Conservation (phyloP, 2,113 vertebrate genomes). For the Petaurus breviceps region DNA sequence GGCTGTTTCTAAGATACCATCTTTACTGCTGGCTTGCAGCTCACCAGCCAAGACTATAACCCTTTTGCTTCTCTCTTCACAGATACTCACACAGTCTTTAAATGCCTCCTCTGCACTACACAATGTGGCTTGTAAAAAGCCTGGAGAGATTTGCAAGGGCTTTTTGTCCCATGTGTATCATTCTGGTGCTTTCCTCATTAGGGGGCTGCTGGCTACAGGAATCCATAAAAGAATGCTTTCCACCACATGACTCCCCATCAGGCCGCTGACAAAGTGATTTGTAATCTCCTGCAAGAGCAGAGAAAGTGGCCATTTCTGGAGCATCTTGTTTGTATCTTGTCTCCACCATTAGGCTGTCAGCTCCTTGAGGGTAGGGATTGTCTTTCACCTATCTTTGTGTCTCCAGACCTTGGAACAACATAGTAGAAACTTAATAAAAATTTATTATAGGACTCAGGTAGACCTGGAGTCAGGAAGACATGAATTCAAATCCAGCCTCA, state of each 20-base stretch:
- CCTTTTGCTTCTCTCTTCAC: not conserved
- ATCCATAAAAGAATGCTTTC: not conserved
- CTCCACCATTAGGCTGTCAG: not conserved
- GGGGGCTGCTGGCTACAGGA: not conserved
- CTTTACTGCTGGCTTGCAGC: not conserved
- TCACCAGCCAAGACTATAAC: not conserved
- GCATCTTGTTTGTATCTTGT: not conserved
- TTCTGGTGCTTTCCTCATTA: not conserved
- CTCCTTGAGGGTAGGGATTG: not conserved
- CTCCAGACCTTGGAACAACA: not conserved
- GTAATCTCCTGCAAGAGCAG: not conserved
- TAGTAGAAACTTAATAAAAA: not conserved
- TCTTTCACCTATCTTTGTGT: not conserved
- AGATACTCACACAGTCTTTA: not conserved
- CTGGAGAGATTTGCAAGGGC: no score
- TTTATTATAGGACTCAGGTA: not conserved
- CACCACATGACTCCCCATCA: not conserved
- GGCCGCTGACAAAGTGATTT: not conserved
- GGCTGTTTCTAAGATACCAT: not conserved
- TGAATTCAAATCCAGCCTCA: not conserved
- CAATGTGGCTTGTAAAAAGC: not conserved
- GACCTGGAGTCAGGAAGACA: not conserved
- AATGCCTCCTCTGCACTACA: not conserved
- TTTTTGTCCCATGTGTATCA: not conserved
- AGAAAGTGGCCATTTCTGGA: not conserved